Evolutionary conservation across 2,888 invertebrate genomes (phyloP).

Genomic region (Amphiduros pacificus): DNA sequence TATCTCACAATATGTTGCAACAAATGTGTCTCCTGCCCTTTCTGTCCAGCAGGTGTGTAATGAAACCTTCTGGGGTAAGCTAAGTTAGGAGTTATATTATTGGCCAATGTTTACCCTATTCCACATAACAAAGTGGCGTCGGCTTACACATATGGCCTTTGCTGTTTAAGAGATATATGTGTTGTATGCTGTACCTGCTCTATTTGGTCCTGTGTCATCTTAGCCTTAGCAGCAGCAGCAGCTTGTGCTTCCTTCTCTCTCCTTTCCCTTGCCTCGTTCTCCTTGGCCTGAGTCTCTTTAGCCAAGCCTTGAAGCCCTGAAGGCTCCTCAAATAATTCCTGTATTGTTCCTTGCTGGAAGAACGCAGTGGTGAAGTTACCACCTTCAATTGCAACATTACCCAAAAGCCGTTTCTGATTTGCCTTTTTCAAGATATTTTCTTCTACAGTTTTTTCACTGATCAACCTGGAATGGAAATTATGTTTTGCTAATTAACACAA

Average conservation of each 20-base stretch:
- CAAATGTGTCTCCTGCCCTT: no score
- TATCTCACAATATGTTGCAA: no score
- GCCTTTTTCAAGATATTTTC: constrained; percentile 99
- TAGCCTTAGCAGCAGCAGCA: neutral
- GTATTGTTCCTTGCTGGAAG: constrained; percentile 90
- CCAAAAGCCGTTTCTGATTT: constrained; percentile 94
- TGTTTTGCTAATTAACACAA: no score
- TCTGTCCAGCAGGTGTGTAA: no score
- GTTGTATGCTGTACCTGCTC: constrained; percentile 6
- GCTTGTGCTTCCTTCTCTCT: constrained; percentile 5
- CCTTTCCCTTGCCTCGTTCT: constrained; percentile 34
- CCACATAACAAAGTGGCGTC: no score
- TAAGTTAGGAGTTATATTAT: no score
- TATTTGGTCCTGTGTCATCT: constrained; percentile 19
- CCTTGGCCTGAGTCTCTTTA: constrained; percentile 62
- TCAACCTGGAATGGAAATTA: constrained; percentile 69
- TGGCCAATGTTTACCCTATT: no score
- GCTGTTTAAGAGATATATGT: no score
- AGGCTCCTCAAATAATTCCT: constrained; percentile 80
- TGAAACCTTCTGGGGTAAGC: no score
- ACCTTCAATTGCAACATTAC: constrained; percentile 96
- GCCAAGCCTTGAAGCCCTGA: constrained; percentile 66
- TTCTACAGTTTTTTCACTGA: constrained; percentile 96
- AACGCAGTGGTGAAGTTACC: constrained; percentile 98
- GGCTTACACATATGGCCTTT: no score